Base-by-base conservation (phyloP, 2,888 invertebrate genomes). In the Hedychridium roseum region DNA sequence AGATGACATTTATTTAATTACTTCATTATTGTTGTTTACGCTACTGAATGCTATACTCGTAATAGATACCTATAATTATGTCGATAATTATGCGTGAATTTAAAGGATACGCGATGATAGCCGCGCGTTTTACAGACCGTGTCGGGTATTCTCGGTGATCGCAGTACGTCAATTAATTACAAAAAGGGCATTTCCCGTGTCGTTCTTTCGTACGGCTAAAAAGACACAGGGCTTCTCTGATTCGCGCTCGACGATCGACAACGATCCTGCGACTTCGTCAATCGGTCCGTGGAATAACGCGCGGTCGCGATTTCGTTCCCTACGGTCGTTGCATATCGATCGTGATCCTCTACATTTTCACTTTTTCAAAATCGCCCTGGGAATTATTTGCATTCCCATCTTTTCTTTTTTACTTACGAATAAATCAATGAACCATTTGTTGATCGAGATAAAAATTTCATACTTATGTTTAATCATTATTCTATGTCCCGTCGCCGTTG, bases 41-140 rank as follows among this genome's bases (percentile, higher is more conserved):
- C 74, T 78, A 78, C 71, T 71, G 69, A 67, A 68, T 71, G 60
- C 73, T 76, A 77, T 74, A 74, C 54, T 76, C 65, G 71, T 76
- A 77, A n/a, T 72, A 74, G 72, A 71, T 76, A 75, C 75, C 73
- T 78, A 77, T 71, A 75, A 76, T 78, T 77, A 78, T 74, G 71
- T 75, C 70, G 70, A 76, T 78, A 78, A 76, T 78, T 75, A 78
- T 78, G 76, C 73, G 73, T 71, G 75, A 73, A 72, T 76, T 69
- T 71, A 66, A 70, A 75, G 76, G 71, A 72, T 74, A 73, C 67
- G 70, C 71, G 71, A 69, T 58, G 66, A 62, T 58, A 56, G 52
- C 66, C 67, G 64, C 67, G 66, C 62, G 62, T 56, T 67, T 60
- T 68, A 66, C 57, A 67, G 58, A 58, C 60, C 52, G 43, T 60